A percentile compares a stretch with the other conserved stretches of the same genome.
Evolutionary conservation across 1,140 invertebrate genomes (phyloP).

Genomic region (Adoxophyes honmai): DNA sequence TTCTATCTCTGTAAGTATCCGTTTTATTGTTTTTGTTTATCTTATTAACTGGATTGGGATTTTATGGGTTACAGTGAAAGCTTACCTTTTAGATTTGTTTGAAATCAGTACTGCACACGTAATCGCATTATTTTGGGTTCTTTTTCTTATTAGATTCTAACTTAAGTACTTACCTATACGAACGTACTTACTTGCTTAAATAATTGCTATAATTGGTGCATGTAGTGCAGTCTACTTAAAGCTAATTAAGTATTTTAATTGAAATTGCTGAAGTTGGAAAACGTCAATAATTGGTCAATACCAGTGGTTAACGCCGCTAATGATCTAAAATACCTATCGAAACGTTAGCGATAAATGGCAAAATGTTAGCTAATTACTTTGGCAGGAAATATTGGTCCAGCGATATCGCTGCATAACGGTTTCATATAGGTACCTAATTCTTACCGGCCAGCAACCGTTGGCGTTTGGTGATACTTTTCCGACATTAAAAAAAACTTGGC

Average conservation of each 20-base stretch:
- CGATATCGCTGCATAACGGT: slow-evolving; percentile 28
- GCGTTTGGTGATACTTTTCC: neutral
- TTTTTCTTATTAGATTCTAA: too few species aligned
- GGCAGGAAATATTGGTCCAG: slow-evolving; percentile 23
- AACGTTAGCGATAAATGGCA: neutral
- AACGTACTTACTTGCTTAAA: too few species aligned
- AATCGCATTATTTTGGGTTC: too few species aligned
- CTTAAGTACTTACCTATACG: too few species aligned
- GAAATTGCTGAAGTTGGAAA: too few species aligned
- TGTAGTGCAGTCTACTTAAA: too few species aligned
- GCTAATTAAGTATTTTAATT: slow-evolving; percentile 8
- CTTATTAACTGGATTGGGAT: slow-evolving; percentile 39
- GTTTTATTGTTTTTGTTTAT: slow-evolving; percentile 66
- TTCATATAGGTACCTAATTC: neutral
- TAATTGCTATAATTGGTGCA: slow-evolving; percentile 18
- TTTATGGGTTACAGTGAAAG: slow-evolving; percentile 47
- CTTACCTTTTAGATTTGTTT: slow-evolving; percentile 14
- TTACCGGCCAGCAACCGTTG: neutral
- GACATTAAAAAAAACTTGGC: neutral
- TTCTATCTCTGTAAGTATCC: slow-evolving; percentile 71
- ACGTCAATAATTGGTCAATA: neutral
- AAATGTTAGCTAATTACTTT: slow-evolving; percentile 22
- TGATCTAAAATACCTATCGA: slow-evolving; percentile 18
- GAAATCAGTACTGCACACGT: too few species aligned
- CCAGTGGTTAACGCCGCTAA: slow-evolving; percentile 17